These are phyloP conservation scores for Lasioglossum albipes DNA, from an alignment of 1,140 invertebrate genomes.

Conservation along the genomic window DNA sequence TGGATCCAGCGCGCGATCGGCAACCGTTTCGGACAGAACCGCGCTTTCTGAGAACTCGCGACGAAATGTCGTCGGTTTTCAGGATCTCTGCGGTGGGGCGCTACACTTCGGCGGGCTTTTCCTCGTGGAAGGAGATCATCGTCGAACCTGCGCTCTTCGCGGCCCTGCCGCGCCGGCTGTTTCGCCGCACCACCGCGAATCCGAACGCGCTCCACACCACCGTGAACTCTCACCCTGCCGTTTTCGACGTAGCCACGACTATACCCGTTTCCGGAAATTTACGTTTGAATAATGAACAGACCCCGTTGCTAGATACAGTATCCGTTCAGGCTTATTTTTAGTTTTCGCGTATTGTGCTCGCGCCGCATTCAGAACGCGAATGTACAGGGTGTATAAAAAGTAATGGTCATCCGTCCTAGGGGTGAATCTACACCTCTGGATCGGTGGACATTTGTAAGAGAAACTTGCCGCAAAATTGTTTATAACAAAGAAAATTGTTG, in stretches of 20 bases:
- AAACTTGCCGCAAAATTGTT: too few relatives aligned
- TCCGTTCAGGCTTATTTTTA: too few relatives aligned
- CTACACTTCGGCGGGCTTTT: not conserved
- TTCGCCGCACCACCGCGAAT: too few relatives aligned
- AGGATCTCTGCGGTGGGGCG: conserved; percentile 11
- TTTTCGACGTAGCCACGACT: not conserved
- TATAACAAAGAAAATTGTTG: too few relatives aligned
- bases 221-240: not conserved
- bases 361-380: too few relatives aligned
- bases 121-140: conserved; percentile 39
- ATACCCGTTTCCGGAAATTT: not conserved
- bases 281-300: not conserved
- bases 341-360: too few relatives aligned
- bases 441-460: too few relatives aligned
- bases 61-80: conserved; percentile 52
- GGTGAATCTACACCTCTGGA: too few relatives aligned
- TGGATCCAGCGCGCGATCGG: not conserved
- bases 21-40: not conserved
- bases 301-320: not conserved
- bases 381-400: too few relatives aligned
- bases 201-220: not conserved
- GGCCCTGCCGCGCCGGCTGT: not conserved
- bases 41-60: conserved; percentile 47
- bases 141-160: conserved; percentile 32
- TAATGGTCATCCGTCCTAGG: too few relatives aligned